Evolutionary conservation across 2,888 invertebrate species (phyloP).

Genomic region (Lamellibrachia columna): DNA sequence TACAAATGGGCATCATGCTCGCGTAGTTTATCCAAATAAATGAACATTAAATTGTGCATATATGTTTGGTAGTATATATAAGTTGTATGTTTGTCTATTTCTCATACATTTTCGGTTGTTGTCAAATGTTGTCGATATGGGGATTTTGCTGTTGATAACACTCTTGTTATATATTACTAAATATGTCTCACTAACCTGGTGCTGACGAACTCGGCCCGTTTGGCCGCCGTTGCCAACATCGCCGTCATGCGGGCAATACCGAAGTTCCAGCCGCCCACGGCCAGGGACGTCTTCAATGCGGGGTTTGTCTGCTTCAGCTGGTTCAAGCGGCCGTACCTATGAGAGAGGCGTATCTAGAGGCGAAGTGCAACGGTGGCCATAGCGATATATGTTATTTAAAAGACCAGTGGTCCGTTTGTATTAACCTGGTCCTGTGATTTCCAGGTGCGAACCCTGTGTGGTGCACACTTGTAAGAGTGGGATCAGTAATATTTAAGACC

Average conservation of each 20-base stretch:
- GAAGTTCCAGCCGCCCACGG: conserved; percentile 95
- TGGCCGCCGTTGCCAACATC: conserved; percentile 46
- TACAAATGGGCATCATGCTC: no score
- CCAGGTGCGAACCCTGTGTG: no score
- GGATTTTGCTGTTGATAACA: no score
- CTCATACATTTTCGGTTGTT: background rate
- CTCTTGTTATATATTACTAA: no score
- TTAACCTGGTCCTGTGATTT: background rate
- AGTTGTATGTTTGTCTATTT: background rate
- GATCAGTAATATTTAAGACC: no score
- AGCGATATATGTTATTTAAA: background rate
- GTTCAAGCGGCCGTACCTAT: conserved; percentile 79
- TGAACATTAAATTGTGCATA: background rate
- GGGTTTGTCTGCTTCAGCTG: conserved; percentile 73
- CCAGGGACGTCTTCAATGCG: conserved; percentile 83
- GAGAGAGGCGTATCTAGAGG: background rate
- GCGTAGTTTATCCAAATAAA: background rate
- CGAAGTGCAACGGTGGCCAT: background rate
- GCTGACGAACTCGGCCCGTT: conserved; percentile 45
- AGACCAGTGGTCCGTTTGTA: background rate
- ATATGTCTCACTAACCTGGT: background rate
- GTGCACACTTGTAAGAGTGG: no score
- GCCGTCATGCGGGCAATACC: conserved; percentile 73
- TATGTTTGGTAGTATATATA: background rate
- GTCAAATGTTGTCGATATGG: background rate